Conservation (phyloP, 2,888 invertebrate species). For the Cordilura impudica region DNA sequence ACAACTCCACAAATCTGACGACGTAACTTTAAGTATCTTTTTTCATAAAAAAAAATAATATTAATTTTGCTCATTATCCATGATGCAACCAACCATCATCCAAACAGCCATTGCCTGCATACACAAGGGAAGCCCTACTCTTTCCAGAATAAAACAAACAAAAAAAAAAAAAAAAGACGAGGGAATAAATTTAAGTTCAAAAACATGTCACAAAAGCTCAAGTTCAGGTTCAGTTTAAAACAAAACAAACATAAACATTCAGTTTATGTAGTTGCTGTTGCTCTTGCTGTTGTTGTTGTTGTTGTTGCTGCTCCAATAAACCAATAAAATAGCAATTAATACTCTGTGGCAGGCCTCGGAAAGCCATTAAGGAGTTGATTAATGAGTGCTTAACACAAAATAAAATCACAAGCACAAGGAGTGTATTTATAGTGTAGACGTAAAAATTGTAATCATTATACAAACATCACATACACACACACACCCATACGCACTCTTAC, state of each 20-base stretch:
- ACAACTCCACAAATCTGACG: slow-evolving; percentile 51
- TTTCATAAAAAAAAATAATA: slow-evolving; percentile 48
- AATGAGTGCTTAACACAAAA: slow-evolving; percentile 61
- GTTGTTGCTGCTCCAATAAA: slow-evolving; percentile 53
- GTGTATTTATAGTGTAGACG: slow-evolving; percentile 26
- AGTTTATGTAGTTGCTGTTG: not conserved
- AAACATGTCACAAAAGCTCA: slow-evolving; percentile 52
- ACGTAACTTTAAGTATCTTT: slow-evolving; percentile 58
- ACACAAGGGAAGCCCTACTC: slow-evolving; percentile 35
- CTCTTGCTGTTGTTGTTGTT: not conserved
- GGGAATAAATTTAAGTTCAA: slow-evolving; percentile 27
- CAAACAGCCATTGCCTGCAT: not conserved
- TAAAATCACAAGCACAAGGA: slow-evolving; percentile 60
- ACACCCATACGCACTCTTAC: not conserved
- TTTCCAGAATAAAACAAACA: not conserved
- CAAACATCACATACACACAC: not conserved
- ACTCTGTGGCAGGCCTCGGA: slow-evolving; percentile 62
- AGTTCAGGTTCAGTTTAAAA: slow-evolving; percentile 44
- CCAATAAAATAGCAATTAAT: slow-evolving; percentile 63
- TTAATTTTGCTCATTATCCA: slow-evolving; percentile 34
- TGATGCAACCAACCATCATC: slow-evolving; percentile 10
- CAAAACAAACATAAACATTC: not conserved
- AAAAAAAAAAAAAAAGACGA: not conserved
- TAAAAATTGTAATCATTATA: slow-evolving; percentile 33
- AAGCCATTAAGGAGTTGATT: slow-evolving; percentile 62